Conservation (phyloP, 2,888 invertebrate genomes). For the Microplitis deprimator region DNA sequence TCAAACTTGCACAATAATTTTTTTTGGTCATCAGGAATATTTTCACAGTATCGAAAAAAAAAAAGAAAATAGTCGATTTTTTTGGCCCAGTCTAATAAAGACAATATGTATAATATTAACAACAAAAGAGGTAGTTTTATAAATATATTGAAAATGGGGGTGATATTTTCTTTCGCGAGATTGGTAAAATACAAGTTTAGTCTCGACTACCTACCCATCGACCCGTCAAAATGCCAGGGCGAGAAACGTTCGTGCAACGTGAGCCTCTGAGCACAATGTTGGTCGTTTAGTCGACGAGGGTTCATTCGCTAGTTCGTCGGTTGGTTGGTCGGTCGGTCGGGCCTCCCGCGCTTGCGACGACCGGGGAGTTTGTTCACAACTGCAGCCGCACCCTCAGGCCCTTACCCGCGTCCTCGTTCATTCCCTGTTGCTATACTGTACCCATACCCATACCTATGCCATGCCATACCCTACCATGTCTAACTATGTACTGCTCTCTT, state of each 20-base stretch:
- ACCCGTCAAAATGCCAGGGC: constrained; percentile 34
- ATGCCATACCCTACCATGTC: background rate
- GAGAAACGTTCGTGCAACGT: constrained; percentile 37
- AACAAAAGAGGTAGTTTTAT: background rate
- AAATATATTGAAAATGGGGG: background rate
- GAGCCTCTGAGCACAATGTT: constrained; percentile 34
- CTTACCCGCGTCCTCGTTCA: constrained; percentile 28
- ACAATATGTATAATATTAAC: too few species aligned
- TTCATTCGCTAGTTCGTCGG: background rate
- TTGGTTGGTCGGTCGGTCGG: background rate
- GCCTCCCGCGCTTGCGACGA: constrained; percentile 5
- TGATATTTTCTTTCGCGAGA: background rate
- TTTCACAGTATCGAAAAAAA: too few species aligned
- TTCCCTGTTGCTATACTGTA: constrained; percentile 17
- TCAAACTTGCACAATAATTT: too few species aligned
- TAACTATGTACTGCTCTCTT: background rate
- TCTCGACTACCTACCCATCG: constrained; percentile 12
- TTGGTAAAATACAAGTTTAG: background rate
- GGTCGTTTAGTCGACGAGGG: constrained; percentile 30
- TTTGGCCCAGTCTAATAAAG: too few species aligned
- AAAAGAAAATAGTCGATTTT: too few species aligned
- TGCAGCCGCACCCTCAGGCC: constrained; percentile 44
- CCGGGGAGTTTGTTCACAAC: constrained; percentile 39
- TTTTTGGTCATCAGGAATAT: too few species aligned
- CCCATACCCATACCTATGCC: background rate